phyloP scores from a whole-genome alignment of 1,140 invertebrate genomes.

The Pseudomyrmex concolor region DNA sequence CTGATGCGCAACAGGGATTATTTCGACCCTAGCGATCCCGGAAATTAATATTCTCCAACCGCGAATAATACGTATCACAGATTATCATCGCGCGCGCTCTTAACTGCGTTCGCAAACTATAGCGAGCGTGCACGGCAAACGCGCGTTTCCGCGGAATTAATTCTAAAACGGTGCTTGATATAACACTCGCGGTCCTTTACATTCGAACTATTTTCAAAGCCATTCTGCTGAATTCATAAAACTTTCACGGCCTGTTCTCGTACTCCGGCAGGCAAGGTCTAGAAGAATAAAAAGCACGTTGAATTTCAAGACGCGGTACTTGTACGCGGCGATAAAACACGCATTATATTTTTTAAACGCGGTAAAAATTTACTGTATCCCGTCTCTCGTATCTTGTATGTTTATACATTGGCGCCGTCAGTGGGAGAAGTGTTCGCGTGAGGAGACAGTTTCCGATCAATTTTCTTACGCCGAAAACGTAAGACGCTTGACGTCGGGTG shows the following conservation, averaged over 20 bases:
- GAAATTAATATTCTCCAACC: conserved; percentile 68
- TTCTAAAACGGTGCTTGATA: conserved; percentile 66
- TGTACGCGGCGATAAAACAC: conserved; percentile 50
- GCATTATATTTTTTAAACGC: conserved; percentile 17
- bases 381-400: conserved; percentile 9
- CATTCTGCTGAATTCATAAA: conserved; percentile 65
- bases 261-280: conserved; percentile 49
- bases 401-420: conserved; percentile 10
- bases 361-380: conserved; percentile 43
- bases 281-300: conserved; percentile 57
- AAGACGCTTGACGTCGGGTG: neutral
- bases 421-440: neutral
- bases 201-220: conserved; percentile 66
- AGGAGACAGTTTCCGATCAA: neutral
- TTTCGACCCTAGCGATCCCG: conserved; percentile 43
- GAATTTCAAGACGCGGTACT: conserved; percentile 65
- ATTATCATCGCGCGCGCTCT: conserved; percentile 65
- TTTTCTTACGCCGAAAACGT: neutral
- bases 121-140: conserved; percentile 15
- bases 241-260: conserved; percentile 58
- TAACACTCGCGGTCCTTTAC: conserved; percentile 59
- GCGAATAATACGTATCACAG: conserved; percentile 69
- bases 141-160: conserved; percentile 60
- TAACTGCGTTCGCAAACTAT: conserved; percentile 47
- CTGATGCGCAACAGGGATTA: conserved; percentile 57